Base-by-base conservation (phyloP, 1,140 invertebrate genomes). In the Planococcus citri region DNA sequence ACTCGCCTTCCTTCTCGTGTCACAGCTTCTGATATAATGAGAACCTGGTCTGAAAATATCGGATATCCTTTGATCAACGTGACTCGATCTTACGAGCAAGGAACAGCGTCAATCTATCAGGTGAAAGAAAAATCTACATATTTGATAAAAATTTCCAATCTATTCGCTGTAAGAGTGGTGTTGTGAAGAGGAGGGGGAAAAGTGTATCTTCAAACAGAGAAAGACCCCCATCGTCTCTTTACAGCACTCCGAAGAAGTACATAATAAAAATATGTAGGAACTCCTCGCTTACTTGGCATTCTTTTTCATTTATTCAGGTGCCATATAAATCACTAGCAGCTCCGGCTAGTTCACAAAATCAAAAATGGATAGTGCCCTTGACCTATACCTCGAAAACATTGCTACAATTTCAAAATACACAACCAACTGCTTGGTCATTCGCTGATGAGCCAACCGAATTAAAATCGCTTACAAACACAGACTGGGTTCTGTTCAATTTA, bases 401-500 rank as follows among this genome's bases (percentile, higher is more conserved):
- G 12, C n/a, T n/a, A n/a, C 41, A 69, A 20, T 69, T 69, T 21
- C 6, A 9, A n/a, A n/a, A 70, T 25, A 25, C 27, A 3, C 1
- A n/a, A 4, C 69, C 60, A 3, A 33, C 38, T 27, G 20, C 33
- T 51, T 69, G 68, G 68, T 33, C 25, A 64, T 12, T 9, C 17
- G 22, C 60, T 14, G 41, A 4, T 76, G 78, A 21, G 73, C 75
- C 21, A 75, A 76, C 69, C 76, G 76, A 38, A 72, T 57, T 1
- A 67, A n/a, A n/a, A n/a, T 77, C 1, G 64, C 74, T 1, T 72
- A 79, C 0, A 76, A 83, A 29, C 3, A 6, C 29, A 33, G 82
- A 90, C 17, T 92, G 90, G 90, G 78, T 90, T 1, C 83, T 93
- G 37, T 86, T 88, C 21, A 93, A 92, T 77, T 78, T 92, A 57